Base-by-base conservation (phyloP, 1,140 invertebrate species). In the Bacillus rossius region DNA sequence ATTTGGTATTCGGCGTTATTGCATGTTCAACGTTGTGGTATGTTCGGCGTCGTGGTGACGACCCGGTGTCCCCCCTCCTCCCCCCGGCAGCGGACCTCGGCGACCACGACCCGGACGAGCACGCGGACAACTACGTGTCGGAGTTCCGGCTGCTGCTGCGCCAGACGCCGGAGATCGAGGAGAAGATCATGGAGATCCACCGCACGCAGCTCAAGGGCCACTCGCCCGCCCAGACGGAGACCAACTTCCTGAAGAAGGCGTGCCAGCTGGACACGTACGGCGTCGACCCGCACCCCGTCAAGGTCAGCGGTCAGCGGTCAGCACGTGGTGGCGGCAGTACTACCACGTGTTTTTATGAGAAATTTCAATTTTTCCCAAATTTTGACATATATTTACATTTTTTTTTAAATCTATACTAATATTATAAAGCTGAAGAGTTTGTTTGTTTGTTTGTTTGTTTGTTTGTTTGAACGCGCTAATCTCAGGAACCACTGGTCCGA, bases 231-330 rank as follows among this genome's bases (percentile, higher is more conserved):
- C 85, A 88, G 69, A 87, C 92, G 3, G 93, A 96, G 76, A 83
- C 81, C 25, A 82, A 85, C 59, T 96, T 96, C 72, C 79, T 96
- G 25, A 89, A 87, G 73, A 87, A 93, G 67, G 92, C 94, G 17
- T 87, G 89, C 26, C 83, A 88, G 55, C 78, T 98, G 37, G 96
- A 98, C 68, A 97, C 95, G 0, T 99, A 98, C 71, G 96, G 96
- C 13, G 89, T 98, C 25, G 96, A 99, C 78, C 96, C 96, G 2
- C 93, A 98, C 81, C 90, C 92, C 51, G 94, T 98, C n/a, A 98
- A 98, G 83, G 94, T 94, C 73, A 73, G 60, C 61, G 8, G 22
- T n/a, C n/a, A n/a, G n/a, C n/a, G n/a, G n/a, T n/a, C n/a, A n/a
- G n/a, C n/a, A n/a, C n/a, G n/a, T n/a, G n/a, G 34, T 16, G 10